Base-by-base conservation (phyloP, 2,888 invertebrate species). In the Synanthedon formicaeformis region DNA sequence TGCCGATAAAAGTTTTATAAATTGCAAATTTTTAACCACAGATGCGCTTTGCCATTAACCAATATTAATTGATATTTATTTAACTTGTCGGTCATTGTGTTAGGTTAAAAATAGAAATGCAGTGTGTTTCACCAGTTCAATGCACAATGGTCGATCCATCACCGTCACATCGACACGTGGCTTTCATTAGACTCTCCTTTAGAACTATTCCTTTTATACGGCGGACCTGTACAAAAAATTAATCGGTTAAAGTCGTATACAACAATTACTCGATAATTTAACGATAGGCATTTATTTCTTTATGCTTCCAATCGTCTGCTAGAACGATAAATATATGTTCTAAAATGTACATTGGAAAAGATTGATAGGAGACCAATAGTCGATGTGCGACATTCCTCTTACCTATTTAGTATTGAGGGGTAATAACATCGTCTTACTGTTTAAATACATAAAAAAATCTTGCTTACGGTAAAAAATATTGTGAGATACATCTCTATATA, bases 121-220 rank as follows among this genome's bases (percentile, higher is more conserved):
- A 49, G 5, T 12, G 16, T 13, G 49, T 49, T 18, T 18, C 23
- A 49, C 6, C 16, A 34, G 34, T 34, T 34, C 34, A 45, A n/a
- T 45, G 51, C 41, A 71, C 71, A 73, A 73, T 73, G 64, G 64
- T 54, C 71, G 50, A 72, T 72, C 64, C 62, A 68, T 73, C 72
- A 70, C 66, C 65, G 68, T 69, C 71, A 65, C 54, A 34, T 50
- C 49, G 23, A 49, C 16, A 16, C 16, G 23, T 49, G 49, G 18
- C 18, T 49, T 49, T 49, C 49, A 49, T 49, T 49, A 23, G 45
- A 45, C 12, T 18, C 49, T 49, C 49, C 23, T 49, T 49, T 49
- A 49, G 16, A 49, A 45, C 45, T 45, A 49, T 49, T 49, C 49
- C 16, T 16, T 49, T 16, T 49, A 49, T 49, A 16, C 16, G 6